These are phyloP conservation scores for Caenorhabditis briggsae DNA, from an alignment of 1,140 invertebrate genomes.

Conservation along the genomic window DNA sequence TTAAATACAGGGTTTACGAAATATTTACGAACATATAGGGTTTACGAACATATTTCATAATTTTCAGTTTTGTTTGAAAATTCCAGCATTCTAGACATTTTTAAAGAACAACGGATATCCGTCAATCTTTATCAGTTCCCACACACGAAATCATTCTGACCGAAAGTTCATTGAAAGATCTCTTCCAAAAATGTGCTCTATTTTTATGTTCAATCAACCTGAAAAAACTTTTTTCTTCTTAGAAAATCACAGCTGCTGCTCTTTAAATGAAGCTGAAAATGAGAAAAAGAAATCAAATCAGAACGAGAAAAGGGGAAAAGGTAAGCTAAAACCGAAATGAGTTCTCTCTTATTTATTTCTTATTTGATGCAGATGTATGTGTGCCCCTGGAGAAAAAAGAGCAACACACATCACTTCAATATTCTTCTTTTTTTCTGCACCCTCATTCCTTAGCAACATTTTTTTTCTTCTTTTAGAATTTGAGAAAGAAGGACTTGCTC, in stretches of 20 bases:
- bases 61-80: no score
- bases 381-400: background rate
- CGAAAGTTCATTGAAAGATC: constrained; percentile 13
- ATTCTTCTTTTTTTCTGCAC: background rate
- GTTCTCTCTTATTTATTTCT: background rate
- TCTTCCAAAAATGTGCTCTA: background rate
- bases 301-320: no score
- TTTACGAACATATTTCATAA: no score
- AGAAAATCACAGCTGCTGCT: no score
- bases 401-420: background rate
- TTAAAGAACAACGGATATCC: no score
- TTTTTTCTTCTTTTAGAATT: background rate
- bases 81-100: no score
- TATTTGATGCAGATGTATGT: constrained; percentile 5
- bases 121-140: background rate
- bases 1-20: no score
- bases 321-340: no score
- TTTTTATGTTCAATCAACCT: background rate
- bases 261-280: no score
- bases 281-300: background rate
- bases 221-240: no score
- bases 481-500: background rate
- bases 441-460: constrained; percentile 1
- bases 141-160: background rate
- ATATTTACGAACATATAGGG: no score